Conservation (phyloP, 2,113 vertebrate genomes). For the Pelvicachromis taeniatus region DNA sequence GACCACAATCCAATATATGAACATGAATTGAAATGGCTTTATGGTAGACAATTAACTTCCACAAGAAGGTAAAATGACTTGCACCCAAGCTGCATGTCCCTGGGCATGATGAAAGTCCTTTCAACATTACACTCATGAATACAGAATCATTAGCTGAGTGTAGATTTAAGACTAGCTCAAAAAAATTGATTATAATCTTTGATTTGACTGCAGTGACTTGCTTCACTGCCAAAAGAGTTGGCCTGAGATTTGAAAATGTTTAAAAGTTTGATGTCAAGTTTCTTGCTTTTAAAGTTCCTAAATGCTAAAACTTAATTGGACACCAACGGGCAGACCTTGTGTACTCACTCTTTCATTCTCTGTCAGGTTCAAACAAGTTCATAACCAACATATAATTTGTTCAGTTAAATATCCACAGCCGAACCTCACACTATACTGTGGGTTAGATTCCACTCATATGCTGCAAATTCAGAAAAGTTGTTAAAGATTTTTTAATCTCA, state of each 20-base stretch:
- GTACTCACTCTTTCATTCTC: not conserved
- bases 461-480: not conserved
- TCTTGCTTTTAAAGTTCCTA: not conserved
- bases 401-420: not conserved
- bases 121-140: not conserved
- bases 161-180: not conserved
- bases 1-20: not conserved
- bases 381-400: not conserved
- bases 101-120: not conserved
- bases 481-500: not conserved
- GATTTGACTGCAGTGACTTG: not conserved
- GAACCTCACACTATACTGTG: not conserved
- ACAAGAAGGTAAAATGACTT: not conserved
- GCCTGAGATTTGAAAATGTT: not conserved
- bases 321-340: not conserved
- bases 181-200: not conserved
- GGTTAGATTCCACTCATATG: not conserved
- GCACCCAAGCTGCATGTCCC: not conserved
- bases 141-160: not conserved
- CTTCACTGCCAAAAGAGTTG: not conserved
- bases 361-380: not conserved
- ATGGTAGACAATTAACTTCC: not conserved
- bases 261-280: not conserved
- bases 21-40: not conserved
- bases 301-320: not conserved